Base-by-base conservation (phyloP, 2,797 vertebrate species). In the Alca torda region DNA sequence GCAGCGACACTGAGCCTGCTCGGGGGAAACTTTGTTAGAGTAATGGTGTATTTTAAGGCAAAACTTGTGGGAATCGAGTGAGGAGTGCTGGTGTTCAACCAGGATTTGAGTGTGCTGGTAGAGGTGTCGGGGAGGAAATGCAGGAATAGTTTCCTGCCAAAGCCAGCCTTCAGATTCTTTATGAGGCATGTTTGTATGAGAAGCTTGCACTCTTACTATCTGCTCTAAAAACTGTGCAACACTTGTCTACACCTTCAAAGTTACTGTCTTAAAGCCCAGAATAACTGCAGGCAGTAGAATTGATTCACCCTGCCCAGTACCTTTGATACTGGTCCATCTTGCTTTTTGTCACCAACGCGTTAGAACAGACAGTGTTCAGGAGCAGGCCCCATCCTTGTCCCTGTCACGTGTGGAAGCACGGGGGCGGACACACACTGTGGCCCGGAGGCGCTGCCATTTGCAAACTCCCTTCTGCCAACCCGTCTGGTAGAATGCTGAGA, bases 361-460 rank as follows among this genome's bases (percentile, higher is more conserved):
- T 13, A 11, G 39, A 16, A 53, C 1, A 16, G 31, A 19, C 4
- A 4, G 20, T 3, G 35, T 16, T 54, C 15, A 19, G 8, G 3
- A 7, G 6, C 6, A 9, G n/a, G 31, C 26, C 39, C 60, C 13
- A 4, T n/a, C 28, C 51, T 28, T 33, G 53, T 18, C 53, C 63
- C 14, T 19, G 3, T 30, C 19, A 2, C 1, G 0, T 13, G 35
- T 18, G 69, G 64, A 20, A 46, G 5, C 10, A 7, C 9, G 2
- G 1, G 65, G 28, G 11, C 6, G 25, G 37, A 4, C 4, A 20
- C 26, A 2, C 19, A 0, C 4, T 6, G 24, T 24, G 64, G 0
- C 48, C 68, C 1, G 3, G 31, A 72, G 46, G 63, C 14, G 16
- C 46, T 53, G 68, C 80, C 3, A 1, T 25, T 9, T 9, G n/a